A percentile compares a stretch with the other conserved stretches of the same genome.
phyloP scores from a whole-genome alignment of 2,797 vertebrate species.

The Chaunax sp. region DNA sequence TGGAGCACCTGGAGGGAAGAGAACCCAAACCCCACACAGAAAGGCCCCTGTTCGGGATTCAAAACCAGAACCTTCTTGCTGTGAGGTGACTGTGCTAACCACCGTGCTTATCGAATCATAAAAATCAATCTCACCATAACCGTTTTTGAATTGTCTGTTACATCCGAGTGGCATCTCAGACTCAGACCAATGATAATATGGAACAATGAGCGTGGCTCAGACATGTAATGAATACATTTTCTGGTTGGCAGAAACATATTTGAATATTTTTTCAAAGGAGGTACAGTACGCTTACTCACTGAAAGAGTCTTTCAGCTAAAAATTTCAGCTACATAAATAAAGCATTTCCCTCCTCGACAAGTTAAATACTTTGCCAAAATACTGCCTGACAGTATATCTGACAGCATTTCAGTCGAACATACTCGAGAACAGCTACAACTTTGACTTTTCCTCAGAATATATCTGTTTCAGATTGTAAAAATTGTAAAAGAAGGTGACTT shows the following conservation, averaged over 20 bases:
- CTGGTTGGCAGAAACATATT: constrained; percentile 59
- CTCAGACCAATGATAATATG: constrained; percentile 34
- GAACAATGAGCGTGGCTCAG: constrained; percentile 31
- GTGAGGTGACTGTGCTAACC: too few species aligned
- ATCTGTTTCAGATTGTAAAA: background rate
- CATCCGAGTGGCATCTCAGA: constrained; percentile 29
- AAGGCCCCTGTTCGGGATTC: too few species aligned
- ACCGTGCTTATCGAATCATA: constrained; percentile 49
- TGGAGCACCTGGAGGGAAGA: too few species aligned
- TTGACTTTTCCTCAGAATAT: background rate
- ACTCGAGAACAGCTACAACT: background rate
- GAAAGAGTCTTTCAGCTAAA: constrained; percentile 44
- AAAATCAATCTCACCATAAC: constrained; percentile 41
- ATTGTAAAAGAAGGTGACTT: background rate
- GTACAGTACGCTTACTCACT: constrained; percentile 38
- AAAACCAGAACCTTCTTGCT: too few species aligned
- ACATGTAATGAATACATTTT: constrained; percentile 66
- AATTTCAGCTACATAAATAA: constrained; percentile 53
- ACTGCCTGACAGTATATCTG: constrained; percentile 11
- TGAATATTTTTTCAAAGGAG: constrained; percentile 63
- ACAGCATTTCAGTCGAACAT: constrained; percentile 7
- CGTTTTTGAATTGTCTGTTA: constrained; percentile 52
- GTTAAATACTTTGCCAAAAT: constrained; percentile 29
- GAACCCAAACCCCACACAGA: too few species aligned
- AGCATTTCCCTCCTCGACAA: background rate